Conservation (phyloP, 92 coral and sea anemone species). For the Scolanthus callimorphus region DNA sequence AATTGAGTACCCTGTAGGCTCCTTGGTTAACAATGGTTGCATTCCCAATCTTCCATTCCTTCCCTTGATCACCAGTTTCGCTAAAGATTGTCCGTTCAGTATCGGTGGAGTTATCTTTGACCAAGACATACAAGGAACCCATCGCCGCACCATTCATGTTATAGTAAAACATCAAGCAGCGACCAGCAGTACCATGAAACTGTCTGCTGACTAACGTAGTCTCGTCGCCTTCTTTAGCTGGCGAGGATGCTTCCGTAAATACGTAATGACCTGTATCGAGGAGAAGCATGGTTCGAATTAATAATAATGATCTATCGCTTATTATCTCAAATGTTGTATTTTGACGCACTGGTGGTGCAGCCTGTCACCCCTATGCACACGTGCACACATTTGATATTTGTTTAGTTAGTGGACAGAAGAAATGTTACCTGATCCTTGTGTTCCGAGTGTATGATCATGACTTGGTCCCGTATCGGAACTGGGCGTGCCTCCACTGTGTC, state of each 20-base stretch:
- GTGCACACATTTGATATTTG: background rate
- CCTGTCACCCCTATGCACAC: too few species aligned
- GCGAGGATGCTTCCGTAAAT: slow-evolving; percentile 56
- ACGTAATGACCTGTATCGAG: slow-evolving; percentile 53
- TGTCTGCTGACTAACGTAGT: slow-evolving; percentile 47
- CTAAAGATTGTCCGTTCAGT: background rate
- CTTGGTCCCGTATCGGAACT: slow-evolving; percentile 52
- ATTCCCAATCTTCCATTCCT: background rate
- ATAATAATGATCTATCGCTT: too few species aligned
- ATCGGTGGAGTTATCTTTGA: background rate
- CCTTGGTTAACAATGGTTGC: slow-evolving; percentile 1
- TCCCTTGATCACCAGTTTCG: background rate
- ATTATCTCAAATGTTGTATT: background rate
- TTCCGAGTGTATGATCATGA: slow-evolving; percentile 51
- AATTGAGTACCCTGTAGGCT: slow-evolving; percentile 39
- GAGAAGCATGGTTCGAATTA: too few species aligned
- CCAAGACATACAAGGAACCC: background rate
- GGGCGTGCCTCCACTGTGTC: slow-evolving; percentile 25
- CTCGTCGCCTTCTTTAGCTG: slow-evolving; percentile 29
- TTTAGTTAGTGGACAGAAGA: background rate
- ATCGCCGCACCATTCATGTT: slow-evolving; percentile 18
- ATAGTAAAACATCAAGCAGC: slow-evolving; percentile 44
- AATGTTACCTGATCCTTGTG: slow-evolving; percentile 11
- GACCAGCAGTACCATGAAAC: slow-evolving; percentile 25
- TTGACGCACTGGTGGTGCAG: too few species aligned